Percentiles rank a stretch among this genome's conserved stretches.
Conservation (phyloP, 2,113 vertebrate species). For the Calcarius ornatus region DNA sequence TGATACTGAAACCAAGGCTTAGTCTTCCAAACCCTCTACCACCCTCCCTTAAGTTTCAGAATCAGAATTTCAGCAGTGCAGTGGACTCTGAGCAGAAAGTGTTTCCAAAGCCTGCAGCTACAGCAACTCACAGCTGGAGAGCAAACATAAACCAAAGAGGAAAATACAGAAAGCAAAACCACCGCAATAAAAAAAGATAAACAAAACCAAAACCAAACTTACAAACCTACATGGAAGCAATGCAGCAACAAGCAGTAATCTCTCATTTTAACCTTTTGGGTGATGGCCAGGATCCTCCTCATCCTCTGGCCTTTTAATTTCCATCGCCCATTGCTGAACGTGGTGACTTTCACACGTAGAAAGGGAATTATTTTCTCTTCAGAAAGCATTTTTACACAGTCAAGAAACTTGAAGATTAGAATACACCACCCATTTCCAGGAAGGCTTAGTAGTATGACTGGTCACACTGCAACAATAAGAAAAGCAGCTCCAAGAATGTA, state of each 20-base stretch:
- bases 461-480: not conserved
- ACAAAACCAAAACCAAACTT: not conserved
- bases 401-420: not conserved
- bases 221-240: not conserved
- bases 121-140: not conserved
- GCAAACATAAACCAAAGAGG: not conserved
- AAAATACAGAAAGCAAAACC: not conserved
- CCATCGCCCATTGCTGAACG: not conserved
- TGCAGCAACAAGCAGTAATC: not conserved
- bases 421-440: not conserved
- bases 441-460: not conserved
- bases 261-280: not conserved
- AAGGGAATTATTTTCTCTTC: not conserved
- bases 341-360: not conserved
- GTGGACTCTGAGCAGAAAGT: not conserved
- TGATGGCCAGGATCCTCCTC: not conserved
- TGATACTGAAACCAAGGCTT: not conserved
- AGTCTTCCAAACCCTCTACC: not conserved
- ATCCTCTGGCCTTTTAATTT: not conserved
- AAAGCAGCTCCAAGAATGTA: not conserved
- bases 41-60: not conserved
- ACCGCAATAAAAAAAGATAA: too few species aligned
- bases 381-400: not conserved
- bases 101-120: not conserved
- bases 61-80: not conserved